Conservation (phyloP, 1,140 invertebrate species). For the Metopolophium dirhodum region DNA sequence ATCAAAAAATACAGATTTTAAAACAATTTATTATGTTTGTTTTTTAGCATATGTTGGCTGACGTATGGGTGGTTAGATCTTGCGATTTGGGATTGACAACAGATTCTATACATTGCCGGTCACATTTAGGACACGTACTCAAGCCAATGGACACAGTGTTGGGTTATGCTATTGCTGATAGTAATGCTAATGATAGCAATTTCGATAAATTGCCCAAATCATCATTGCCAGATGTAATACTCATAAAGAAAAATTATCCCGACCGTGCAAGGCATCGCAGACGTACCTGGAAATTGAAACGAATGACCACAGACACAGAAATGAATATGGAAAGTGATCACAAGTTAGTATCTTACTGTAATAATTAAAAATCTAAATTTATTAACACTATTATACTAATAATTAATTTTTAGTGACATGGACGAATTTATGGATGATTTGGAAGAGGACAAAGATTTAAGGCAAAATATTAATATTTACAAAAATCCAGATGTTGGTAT, state of each 20-base stretch:
- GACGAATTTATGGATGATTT: slow-evolving; percentile 96
- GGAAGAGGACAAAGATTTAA: slow-evolving; percentile 89
- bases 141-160: slow-evolving; percentile 92
- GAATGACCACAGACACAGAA: slow-evolving; percentile 76
- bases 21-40: not conserved
- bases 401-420: slow-evolving; percentile 74
- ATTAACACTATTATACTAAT: not conserved
- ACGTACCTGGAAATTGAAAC: slow-evolving; percentile 92
- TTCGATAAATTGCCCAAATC: slow-evolving; percentile 83
- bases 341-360: slow-evolving; percentile 67
- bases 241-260: slow-evolving; percentile 92
- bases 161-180: slow-evolving; percentile 84
- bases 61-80: slow-evolving; percentile 91
- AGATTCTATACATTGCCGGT: slow-evolving; percentile 82
- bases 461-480: slow-evolving; percentile 95
- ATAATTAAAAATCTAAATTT: not conserved
- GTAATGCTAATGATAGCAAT: slow-evolving; percentile 88
- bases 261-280: slow-evolving; percentile 71
- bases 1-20: not conserved
- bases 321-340: slow-evolving; percentile 68
- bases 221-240: slow-evolving; percentile 84
- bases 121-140: slow-evolving; percentile 93
- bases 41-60: slow-evolving; percentile 82
- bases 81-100: slow-evolving; percentile 87
- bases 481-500: slow-evolving; percentile 63